Percentiles rank a stretch among this genome's conserved stretches.
Conservation (phyloP, 2,113 vertebrate species). For the Peucedramus taeniatus region DNA sequence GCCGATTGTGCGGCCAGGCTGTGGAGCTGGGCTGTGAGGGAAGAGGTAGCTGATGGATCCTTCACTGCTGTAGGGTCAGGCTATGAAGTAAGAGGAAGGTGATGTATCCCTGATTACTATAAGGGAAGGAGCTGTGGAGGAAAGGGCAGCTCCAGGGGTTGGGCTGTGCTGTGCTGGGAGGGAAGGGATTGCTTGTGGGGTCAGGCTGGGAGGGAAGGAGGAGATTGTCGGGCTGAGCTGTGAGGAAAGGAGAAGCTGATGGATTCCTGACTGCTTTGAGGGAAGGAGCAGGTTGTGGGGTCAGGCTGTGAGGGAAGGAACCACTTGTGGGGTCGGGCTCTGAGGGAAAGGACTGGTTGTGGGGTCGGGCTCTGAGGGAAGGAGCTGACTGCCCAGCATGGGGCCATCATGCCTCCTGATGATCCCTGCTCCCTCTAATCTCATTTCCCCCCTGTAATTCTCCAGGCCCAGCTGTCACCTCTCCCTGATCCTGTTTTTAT, state of each 20-base stretch:
- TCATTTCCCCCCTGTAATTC: not conserved
- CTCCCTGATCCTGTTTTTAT: not conserved
- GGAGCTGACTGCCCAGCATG: not conserved
- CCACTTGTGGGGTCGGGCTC: fast-evolving
- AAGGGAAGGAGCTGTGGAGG: not conserved
- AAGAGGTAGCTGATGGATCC: not conserved
- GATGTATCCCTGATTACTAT: fast-evolving
- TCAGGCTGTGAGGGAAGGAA: fast-evolving
- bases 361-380: not conserved
- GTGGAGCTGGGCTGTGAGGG: not conserved
- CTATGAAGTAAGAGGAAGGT: not conserved
- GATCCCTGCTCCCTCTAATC: not conserved
- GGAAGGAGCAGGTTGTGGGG: not conserved
- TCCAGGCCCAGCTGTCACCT: not conserved
- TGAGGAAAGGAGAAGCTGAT: not conserved
- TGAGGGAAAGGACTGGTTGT: fast-evolving
- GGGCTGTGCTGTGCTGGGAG: not conserved
- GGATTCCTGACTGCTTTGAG: not conserved
- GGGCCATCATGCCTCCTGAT: not conserved
- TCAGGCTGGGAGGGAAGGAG: not conserved
- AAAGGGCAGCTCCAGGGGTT: not conserved
- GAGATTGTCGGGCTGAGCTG: fast-evolving
- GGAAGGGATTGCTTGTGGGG: not conserved
- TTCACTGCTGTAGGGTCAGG: not conserved
- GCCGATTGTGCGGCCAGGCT: not conserved